Percentiles rank a stretch among this genome's conserved stretches.
phyloP scores from a whole-genome alignment of 2,888 invertebrate species.

The Saturnia pavonia region DNA sequence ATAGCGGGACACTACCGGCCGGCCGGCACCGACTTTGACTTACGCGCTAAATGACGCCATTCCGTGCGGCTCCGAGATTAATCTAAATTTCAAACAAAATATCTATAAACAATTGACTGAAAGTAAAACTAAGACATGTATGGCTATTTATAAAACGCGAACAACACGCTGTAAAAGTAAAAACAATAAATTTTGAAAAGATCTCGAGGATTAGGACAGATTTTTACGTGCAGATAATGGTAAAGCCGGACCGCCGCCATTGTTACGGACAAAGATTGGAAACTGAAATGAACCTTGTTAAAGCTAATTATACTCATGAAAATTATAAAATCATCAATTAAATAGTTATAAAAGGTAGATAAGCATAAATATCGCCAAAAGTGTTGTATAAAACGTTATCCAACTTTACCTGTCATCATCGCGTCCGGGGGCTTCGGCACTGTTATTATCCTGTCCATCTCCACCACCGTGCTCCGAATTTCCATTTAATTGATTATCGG shows the following conservation, averaged over 20 bases:
- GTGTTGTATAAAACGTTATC: slow-evolving; percentile 33
- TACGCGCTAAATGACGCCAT: slow-evolving; percentile 70
- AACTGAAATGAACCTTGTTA: slow-evolving; percentile 57
- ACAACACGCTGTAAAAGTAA: slow-evolving; percentile 64
- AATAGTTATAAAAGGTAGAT: slow-evolving; percentile 28
- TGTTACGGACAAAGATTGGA: slow-evolving; percentile 53
- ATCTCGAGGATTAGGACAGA: slow-evolving; percentile 68
- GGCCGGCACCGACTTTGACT: slow-evolving; percentile 55
- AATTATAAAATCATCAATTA: slow-evolving; percentile 27
- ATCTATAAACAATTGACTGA: slow-evolving; percentile 65
- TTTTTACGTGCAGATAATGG: slow-evolving; percentile 62
- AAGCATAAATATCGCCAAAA: slow-evolving; percentile 20
- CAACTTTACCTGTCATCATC: slow-evolving; percentile 89
- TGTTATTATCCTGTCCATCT: slow-evolving; percentile 87
- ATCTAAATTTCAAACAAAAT: slow-evolving; percentile 56
- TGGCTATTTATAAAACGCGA: slow-evolving; percentile 56
- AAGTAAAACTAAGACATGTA: slow-evolving; percentile 72
- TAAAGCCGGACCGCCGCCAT: slow-evolving; percentile 77
- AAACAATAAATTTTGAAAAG: slow-evolving; percentile 73
- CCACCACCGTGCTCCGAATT: slow-evolving; percentile 84
- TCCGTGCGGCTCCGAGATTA: slow-evolving; percentile 71
- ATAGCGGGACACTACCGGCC: slow-evolving; percentile 44
- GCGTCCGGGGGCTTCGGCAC: slow-evolving; percentile 88
- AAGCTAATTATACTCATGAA: slow-evolving; percentile 32
- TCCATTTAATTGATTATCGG: slow-evolving; percentile 85